phyloP scores from a whole-genome alignment of 1,140 invertebrate genomes.

The Bicyclus anynana region DNA sequence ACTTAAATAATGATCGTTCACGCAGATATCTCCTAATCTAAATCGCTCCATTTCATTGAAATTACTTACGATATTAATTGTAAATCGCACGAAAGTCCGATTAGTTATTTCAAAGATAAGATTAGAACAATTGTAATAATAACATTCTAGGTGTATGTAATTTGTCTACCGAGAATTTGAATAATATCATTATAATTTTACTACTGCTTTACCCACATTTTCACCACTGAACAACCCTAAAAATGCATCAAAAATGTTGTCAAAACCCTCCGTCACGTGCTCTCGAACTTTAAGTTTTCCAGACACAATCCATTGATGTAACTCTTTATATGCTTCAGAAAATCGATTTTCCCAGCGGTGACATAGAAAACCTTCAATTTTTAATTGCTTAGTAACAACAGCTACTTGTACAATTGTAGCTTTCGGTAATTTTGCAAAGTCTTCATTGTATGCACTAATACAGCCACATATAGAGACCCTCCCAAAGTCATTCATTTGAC shows the following conservation, averaged over 20 bases:
- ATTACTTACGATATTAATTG: too few relatives aligned
- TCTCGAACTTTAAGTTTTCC: slow-evolving; percentile 30
- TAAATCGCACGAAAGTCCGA: too few relatives aligned
- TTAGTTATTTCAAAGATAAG: too few relatives aligned
- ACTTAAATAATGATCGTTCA: too few relatives aligned
- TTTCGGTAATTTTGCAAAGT: slow-evolving; percentile 14
- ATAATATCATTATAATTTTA: slow-evolving; percentile 21
- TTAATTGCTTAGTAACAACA: slow-evolving; percentile 30
- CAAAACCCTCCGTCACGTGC: slow-evolving; percentile 32
- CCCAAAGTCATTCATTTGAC: slow-evolving; percentile 32
- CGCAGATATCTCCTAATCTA: too few relatives aligned
- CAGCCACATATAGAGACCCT: slow-evolving; percentile 33
- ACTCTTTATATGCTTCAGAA: slow-evolving; percentile 27
- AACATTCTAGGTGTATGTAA: too few relatives aligned
- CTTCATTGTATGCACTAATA: slow-evolving; percentile 34
- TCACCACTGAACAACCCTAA: slow-evolving; percentile 32
- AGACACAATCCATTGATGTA: slow-evolving; percentile 29
- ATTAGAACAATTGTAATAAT: too few relatives aligned
- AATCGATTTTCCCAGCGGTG: slow-evolving; percentile 21
- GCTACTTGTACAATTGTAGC: slow-evolving; percentile 27
- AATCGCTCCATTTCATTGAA: too few relatives aligned
- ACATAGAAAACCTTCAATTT: slow-evolving; percentile 35
- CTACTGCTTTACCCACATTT: slow-evolving; percentile 34
- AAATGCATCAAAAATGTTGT: slow-evolving; percentile 33
- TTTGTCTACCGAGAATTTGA: too few relatives aligned